Conservation (phyloP, 2,888 invertebrate genomes). For the Drosophila pullipes region DNA sequence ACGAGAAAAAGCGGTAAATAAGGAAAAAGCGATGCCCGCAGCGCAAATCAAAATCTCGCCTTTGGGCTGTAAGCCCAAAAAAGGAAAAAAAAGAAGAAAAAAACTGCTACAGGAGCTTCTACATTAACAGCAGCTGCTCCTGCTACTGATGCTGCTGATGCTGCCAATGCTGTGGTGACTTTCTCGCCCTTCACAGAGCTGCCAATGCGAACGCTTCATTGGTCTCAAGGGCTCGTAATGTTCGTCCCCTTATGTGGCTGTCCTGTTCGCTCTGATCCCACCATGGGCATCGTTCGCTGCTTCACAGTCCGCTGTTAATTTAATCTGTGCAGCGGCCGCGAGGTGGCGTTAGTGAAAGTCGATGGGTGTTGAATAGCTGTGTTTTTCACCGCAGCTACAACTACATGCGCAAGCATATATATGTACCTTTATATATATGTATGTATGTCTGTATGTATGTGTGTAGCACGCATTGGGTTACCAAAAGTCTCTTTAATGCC, state of each 20-base stretch:
- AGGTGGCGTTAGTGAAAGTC: slow-evolving; percentile 82
- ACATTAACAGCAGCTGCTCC: slow-evolving; percentile 63
- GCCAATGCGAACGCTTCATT: slow-evolving; percentile 41
- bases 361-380: slow-evolving; percentile 60
- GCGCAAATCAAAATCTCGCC: slow-evolving; percentile 53
- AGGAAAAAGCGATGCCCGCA: slow-evolving; percentile 40
- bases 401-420: slow-evolving; percentile 21
- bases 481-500: slow-evolving; percentile 59
- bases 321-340: slow-evolving; percentile 82
- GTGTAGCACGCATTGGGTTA: slow-evolving; percentile 64
- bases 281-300: slow-evolving; percentile 51
- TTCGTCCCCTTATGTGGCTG: slow-evolving; percentile 11
- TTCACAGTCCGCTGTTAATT: slow-evolving; percentile 75
- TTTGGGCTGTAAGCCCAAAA: slow-evolving; percentile 20
- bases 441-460: slow-evolving; percentile 40
- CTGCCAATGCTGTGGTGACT: slow-evolving; percentile 67
- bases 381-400: slow-evolving; percentile 63
- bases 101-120: slow-evolving; percentile 7
- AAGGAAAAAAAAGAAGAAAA: not conserved
- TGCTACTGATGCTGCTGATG: slow-evolving; percentile 20
- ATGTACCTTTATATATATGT: slow-evolving; percentile 34
- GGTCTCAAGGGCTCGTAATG: slow-evolving; percentile 41
- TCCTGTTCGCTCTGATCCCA: slow-evolving; percentile 54
- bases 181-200: slow-evolving; percentile 57
- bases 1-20: slow-evolving; percentile 27